Evolutionary conservation across 2,113 vertebrate species (phyloP).

Genomic region (Corynorhinus townsendii): DNA sequence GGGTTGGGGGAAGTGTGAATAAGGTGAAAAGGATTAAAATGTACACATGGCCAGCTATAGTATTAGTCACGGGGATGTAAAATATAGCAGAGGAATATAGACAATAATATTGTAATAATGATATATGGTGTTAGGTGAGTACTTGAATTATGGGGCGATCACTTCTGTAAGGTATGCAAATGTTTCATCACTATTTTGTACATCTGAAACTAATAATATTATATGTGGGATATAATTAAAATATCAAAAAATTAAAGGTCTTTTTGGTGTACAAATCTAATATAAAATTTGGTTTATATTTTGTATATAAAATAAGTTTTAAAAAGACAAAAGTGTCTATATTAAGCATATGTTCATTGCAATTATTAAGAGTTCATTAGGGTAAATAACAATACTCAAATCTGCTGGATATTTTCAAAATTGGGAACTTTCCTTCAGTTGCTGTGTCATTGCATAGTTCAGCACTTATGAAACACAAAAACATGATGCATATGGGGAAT

Average conservation of each 20-base stretch:
- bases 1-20: not conserved
- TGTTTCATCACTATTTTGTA: not conserved
- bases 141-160: not conserved
- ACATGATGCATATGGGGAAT: not conserved
- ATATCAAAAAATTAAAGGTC: not conserved
- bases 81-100: not conserved
- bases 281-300: not conserved
- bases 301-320: not conserved
- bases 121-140: not conserved
- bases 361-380: not conserved
- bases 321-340: not conserved
- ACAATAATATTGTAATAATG: not conserved
- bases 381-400: not conserved
- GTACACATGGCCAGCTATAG: not conserved
- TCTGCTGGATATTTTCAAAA: slow-evolving; percentile 34
- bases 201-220: not conserved
- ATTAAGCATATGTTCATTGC: not conserved
- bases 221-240: not conserved
- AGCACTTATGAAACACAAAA: not conserved
- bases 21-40: not conserved
- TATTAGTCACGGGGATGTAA: not conserved
- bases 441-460: not conserved
- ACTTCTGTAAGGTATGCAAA: not conserved
- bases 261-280: not conserved
- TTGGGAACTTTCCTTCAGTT: not conserved